Evolutionary conservation across 2,888 invertebrate genomes (phyloP).

Genomic region (Lysandra bellargus): DNA sequence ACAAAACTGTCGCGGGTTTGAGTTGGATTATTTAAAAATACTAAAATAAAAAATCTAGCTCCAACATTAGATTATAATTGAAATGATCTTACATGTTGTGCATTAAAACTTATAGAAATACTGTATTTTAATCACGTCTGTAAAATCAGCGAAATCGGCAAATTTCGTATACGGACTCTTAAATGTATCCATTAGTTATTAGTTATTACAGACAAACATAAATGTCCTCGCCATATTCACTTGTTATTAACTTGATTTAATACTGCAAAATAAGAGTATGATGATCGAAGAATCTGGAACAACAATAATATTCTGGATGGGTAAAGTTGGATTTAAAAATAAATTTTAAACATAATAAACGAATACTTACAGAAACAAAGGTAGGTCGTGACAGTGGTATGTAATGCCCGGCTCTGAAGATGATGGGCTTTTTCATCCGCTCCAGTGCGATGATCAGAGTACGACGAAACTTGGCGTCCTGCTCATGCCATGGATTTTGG

Average conservation of each 20-base stretch:
- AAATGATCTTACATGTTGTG: too few relatives aligned
- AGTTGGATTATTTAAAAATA: too few relatives aligned
- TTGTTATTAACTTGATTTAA: conserved; percentile 60
- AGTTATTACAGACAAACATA: background rate
- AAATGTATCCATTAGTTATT: background rate
- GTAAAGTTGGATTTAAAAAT: background rate
- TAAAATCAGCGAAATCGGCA: too few relatives aligned
- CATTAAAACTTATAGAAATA: too few relatives aligned
- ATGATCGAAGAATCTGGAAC: conserved; percentile 68
- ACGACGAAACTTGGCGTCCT: conserved; percentile 63
- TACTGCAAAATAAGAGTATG: conserved; percentile 72
- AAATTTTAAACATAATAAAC: background rate
- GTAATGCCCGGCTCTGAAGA: conserved; percentile 77
- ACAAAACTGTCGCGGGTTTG: too few relatives aligned
- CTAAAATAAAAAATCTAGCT: too few relatives aligned
- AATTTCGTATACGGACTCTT: background rate
- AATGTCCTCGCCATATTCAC: conserved; percentile 30
- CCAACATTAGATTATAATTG: too few relatives aligned
- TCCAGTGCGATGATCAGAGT: conserved; percentile 73
- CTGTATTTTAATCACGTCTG: too few relatives aligned
- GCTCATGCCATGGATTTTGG: conserved; percentile 78
- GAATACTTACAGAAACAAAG: conserved; percentile 68
- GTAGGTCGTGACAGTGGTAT: conserved; percentile 75
- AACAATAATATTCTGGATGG: conserved; percentile 39
- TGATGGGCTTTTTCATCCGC: conserved; percentile 70